These are phyloP conservation scores for Pangasius djambal DNA, from an alignment of 2,797 vertebrate genomes.

Conservation along the genomic window DNA sequence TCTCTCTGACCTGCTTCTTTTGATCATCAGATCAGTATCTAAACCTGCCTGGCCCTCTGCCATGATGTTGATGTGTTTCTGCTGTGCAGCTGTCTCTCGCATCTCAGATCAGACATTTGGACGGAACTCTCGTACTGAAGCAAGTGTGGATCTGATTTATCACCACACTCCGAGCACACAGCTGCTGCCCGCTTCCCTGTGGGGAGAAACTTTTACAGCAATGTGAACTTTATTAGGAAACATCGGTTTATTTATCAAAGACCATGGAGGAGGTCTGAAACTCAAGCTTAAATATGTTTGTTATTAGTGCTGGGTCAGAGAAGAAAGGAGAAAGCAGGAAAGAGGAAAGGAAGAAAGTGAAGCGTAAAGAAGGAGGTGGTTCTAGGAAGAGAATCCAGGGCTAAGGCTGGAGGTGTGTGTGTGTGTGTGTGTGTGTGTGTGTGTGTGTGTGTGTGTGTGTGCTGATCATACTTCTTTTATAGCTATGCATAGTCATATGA, in stretches of 20 bases:
- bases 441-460: not conserved
- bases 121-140: conserved; percentile 14
- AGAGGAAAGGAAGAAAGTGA: conserved; percentile 22
- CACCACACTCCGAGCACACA: conserved; percentile 31
- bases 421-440: conserved; percentile 7
- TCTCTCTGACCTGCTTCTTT: conserved; percentile 25
- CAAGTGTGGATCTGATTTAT: conserved; percentile 41
- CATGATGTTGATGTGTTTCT: conserved; percentile 29
- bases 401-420: not conserved
- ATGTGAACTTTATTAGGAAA: conserved; percentile 57
- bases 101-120: conserved; percentile 29
- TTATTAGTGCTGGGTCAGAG: conserved; percentile 62
- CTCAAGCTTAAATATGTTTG: conserved; percentile 61
- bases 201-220: conserved; percentile 45
- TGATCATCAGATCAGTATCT: conserved; percentile 25
- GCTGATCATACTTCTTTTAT: not conserved
- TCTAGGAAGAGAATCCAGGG: not conserved
- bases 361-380: not conserved
- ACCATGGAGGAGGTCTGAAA: conserved; percentile 25
- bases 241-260: conserved; percentile 57
- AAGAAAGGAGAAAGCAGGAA: conserved; percentile 36
- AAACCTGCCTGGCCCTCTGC: conserved; percentile 36
- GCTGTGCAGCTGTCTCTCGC: conserved; percentile 26
- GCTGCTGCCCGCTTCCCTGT: conserved; percentile 39
- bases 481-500: not conserved